These are phyloP conservation scores for Anhinga anhinga DNA, from an alignment of 2,113 vertebrate species.

Conservation along the genomic window DNA sequence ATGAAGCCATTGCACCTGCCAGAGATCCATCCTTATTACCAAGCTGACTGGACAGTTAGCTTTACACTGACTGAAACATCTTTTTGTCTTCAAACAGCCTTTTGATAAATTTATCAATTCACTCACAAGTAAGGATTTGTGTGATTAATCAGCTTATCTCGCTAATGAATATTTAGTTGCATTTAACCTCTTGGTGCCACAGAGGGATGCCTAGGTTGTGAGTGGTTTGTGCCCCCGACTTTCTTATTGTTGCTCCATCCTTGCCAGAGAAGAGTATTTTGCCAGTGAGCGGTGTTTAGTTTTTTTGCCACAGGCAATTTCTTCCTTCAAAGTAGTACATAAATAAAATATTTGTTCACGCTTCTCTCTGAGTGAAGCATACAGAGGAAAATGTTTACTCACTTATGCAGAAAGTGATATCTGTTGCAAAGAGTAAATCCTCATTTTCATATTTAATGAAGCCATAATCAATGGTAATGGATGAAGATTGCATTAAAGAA, in stretches of 20 bases:
- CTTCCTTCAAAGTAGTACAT: slow-evolving; percentile 6
- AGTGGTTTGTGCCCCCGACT: neutral
- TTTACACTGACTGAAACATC: neutral
- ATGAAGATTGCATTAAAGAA: slow-evolving; percentile 60
- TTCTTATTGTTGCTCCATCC: neutral
- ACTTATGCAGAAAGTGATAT: neutral
- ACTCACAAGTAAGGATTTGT: neutral
- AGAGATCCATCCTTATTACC: slow-evolving; percentile 22
- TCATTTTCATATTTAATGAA: slow-evolving; percentile 69
- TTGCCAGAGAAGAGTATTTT: neutral
- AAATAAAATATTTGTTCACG: slow-evolving; percentile 52
- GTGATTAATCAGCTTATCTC: slow-evolving; percentile 4
- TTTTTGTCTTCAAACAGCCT: neutral
- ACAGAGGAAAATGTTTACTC: slow-evolving; percentile 30
- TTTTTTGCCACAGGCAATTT: slow-evolving; percentile 23
- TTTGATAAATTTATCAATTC: neutral
- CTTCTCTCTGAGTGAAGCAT: neutral
- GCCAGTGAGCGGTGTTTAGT: neutral
- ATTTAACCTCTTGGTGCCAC: slow-evolving; percentile 34
- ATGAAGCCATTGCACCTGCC: neutral
- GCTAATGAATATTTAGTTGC: slow-evolving; percentile 1
- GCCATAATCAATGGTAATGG: slow-evolving; percentile 64
- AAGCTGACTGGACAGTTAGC: slow-evolving; percentile 23
- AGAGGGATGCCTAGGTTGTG: neutral
- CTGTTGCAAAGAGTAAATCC: slow-evolving; percentile 37